Base-by-base conservation (phyloP, 2,888 invertebrate species). In the Sussaba pulchella region DNA sequence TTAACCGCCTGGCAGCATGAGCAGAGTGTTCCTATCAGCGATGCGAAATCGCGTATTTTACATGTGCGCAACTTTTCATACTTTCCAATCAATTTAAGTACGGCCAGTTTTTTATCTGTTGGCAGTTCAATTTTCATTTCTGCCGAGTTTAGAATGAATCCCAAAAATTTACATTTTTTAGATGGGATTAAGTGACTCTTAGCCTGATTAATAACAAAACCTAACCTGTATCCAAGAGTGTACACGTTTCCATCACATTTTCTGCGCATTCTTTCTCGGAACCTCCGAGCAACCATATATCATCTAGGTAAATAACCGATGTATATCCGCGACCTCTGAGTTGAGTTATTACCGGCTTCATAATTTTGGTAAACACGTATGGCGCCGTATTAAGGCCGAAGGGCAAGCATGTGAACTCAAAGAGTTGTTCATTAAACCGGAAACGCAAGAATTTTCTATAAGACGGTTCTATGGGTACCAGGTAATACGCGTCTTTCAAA, bases 1-100 rank as follows among this genome's bases (percentile, higher is more conserved):
- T n/a, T n/a, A n/a, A n/a, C n/a, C n/a, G n/a, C n/a, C 54, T 67
- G 81, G 41, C 81, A 78, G 43, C 57, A 77, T 26, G 70, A 63
- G 24, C 67, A 24, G 24, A 81, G 69, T 54, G 14, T 78, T 19
- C 69, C 67, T 67, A 81, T n/a, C n/a, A n/a, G n/a, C n/a, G n/a
- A n/a, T n/a, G n/a, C n/a, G n/a, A n/a, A n/a, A n/a, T n/a, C n/a
- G n/a, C n/a, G n/a, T n/a, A n/a, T n/a, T n/a, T n/a, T n/a, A n/a
- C n/a, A n/a, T n/a, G n/a, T n/a, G n/a, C n/a, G n/a, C n/a, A n/a
- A n/a, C n/a, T n/a, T n/a, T n/a, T n/a, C n/a, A n/a, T n/a, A n/a
- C n/a, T n/a, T n/a, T n/a, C n/a, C n/a, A n/a, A n/a, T n/a, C n/a
- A n/a, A n/a, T n/a, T n/a, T n/a, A n/a, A n/a, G n/a, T n/a, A n/a